Evolutionary conservation across 2,113 vertebrate species (phyloP).

Genomic region (Clarias macrocephalus): DNA sequence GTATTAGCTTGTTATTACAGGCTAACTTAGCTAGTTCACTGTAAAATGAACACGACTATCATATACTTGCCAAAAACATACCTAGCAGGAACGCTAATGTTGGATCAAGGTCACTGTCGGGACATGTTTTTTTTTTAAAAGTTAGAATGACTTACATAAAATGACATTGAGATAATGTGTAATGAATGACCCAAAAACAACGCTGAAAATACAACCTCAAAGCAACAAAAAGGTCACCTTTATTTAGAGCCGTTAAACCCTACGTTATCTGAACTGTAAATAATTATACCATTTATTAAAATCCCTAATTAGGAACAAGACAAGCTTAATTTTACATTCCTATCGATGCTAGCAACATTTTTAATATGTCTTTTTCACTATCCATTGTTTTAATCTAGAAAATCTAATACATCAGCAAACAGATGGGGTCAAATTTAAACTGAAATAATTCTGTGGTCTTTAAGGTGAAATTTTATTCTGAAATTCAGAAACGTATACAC

Average conservation of each 20-base stretch:
- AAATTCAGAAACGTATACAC: not conserved
- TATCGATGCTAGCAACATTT: not conserved
- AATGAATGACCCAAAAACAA: too few relatives aligned
- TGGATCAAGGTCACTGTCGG: not conserved
- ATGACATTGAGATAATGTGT: too few relatives aligned
- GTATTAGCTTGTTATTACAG: not conserved
- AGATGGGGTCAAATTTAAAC: not conserved
- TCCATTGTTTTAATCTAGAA: not conserved
- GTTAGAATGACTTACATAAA: too few relatives aligned
- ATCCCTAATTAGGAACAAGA: not conserved
- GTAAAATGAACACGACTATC: not conserved
- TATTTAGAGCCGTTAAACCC: too few relatives aligned
- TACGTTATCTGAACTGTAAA: not conserved
- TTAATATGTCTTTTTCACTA: not conserved
- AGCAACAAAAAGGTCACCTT: too few relatives aligned
- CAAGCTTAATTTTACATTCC: not conserved
- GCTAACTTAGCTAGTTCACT: too few relatives aligned
- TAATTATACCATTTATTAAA: not conserved
- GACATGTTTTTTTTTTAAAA: too few relatives aligned
- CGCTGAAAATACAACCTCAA: too few relatives aligned
- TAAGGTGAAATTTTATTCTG: not conserved
- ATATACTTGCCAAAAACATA: not conserved
- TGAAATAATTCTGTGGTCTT: not conserved
- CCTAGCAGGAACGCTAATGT: too few relatives aligned
- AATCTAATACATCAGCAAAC: not conserved